phyloP scores from a whole-genome alignment of 2,888 invertebrate genomes.

The Octonoba sinensis region DNA sequence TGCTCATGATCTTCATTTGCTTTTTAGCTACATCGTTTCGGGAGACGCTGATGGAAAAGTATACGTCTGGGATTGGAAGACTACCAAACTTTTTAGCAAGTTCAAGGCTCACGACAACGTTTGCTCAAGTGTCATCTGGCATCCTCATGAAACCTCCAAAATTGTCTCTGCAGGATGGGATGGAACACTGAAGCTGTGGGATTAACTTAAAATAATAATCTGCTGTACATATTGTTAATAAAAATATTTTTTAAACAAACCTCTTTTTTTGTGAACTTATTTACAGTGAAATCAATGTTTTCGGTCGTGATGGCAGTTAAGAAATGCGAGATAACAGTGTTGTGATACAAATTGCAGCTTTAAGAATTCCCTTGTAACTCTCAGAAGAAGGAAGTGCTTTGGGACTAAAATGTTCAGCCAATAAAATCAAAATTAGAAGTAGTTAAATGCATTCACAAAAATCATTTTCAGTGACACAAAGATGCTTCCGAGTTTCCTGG shows the following conservation, averaged over 20 bases:
- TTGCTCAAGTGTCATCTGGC: slow-evolving; percentile 95
- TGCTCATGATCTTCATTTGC: slow-evolving; percentile 65
- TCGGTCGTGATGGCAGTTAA: too few relatives aligned
- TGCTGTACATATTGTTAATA: slow-evolving; percentile 18
- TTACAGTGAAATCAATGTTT: too few relatives aligned
- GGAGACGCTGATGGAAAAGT: slow-evolving; percentile 99
- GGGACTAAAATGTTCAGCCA: too few relatives aligned
- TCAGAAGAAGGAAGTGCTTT: too few relatives aligned
- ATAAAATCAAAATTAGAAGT: too few relatives aligned
- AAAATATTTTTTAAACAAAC: background rate
- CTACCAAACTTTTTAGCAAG: slow-evolving; percentile 96
- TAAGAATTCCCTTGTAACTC: too few relatives aligned
- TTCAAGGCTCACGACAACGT: slow-evolving; percentile 99
- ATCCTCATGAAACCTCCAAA: slow-evolving; percentile 98
- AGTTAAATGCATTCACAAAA: too few relatives aligned
- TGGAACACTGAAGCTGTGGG: slow-evolving; percentile 98
- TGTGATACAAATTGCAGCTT: too few relatives aligned
- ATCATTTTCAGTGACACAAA: too few relatives aligned
- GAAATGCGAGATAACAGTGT: too few relatives aligned
- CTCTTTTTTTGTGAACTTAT: too few relatives aligned
- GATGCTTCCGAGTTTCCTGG: too few relatives aligned
- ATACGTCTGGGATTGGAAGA: slow-evolving; percentile 99
- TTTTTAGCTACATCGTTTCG: slow-evolving; percentile 90
- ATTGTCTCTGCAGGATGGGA: slow-evolving; percentile 99
- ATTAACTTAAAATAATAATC: slow-evolving; percentile 75